A percentile compares a stretch with the other conserved stretches of the same genome.
phyloP scores from a whole-genome alignment of 1,140 invertebrate genomes.

The Heliconius himera region DNA sequence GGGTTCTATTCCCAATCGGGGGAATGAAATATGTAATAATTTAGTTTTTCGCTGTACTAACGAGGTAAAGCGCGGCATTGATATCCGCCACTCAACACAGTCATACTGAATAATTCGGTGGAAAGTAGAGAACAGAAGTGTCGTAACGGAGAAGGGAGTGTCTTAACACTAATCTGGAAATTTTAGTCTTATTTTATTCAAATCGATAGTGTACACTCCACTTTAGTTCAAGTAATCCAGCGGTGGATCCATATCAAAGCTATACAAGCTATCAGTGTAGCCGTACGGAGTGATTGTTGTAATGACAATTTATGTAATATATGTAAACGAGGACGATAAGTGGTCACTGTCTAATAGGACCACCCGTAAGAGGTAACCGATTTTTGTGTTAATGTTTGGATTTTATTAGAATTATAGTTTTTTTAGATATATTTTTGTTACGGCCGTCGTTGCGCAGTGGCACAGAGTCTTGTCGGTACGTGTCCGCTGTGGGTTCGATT shows the following conservation, averaged over 20 bases:
- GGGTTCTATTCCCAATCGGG: too few relatives aligned
- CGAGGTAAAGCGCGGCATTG: too few relatives aligned
- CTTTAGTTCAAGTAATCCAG: slow-evolving; percentile 46
- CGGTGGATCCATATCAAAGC: slow-evolving; percentile 59
- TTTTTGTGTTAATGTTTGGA: slow-evolving; percentile 15
- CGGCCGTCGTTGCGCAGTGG: too few relatives aligned
- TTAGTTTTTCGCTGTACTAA: too few relatives aligned
- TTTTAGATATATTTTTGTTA: neutral
- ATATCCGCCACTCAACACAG: too few relatives aligned
- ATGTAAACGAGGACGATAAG: slow-evolving; percentile 70
- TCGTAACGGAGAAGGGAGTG: neutral
- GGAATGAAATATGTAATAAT: too few relatives aligned
- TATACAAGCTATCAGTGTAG: slow-evolving; percentile 55
- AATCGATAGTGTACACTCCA: neutral
- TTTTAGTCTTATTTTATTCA: neutral
- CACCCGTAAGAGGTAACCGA: slow-evolving; percentile 54
- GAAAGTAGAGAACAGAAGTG: too few relatives aligned
- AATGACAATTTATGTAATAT: slow-evolving; percentile 75
- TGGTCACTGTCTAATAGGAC: slow-evolving; percentile 57
- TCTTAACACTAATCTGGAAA: neutral
- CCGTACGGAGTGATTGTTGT: slow-evolving; percentile 63
- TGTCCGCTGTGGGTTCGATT: too few relatives aligned
- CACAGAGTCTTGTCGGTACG: too few relatives aligned
- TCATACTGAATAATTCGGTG: too few relatives aligned
- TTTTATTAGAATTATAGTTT: neutral